Evolutionary conservation across 2,113 vertebrate species (phyloP).

Genomic region (Blennius ocellaris): DNA sequence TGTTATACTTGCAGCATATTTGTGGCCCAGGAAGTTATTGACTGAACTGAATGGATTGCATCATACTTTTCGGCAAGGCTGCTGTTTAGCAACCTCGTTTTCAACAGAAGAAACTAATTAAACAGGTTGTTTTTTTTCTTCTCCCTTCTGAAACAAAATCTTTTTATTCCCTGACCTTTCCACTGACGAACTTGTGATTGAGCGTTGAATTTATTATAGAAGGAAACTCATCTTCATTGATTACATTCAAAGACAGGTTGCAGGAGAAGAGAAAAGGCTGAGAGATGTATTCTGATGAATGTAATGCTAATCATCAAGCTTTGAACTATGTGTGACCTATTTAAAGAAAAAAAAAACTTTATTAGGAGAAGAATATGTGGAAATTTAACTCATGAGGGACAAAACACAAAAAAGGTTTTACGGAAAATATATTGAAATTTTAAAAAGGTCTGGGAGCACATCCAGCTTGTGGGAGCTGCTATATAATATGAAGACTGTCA

Average conservation of each 20-base stretch:
- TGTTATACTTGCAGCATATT: slow-evolving; percentile 67
- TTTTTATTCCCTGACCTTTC: slow-evolving; percentile 80
- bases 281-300: slow-evolving; percentile 49
- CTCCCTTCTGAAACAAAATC: slow-evolving; percentile 45
- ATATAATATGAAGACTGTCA: no score
- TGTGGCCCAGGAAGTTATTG: slow-evolving; percentile 64
- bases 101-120: slow-evolving; percentile 72
- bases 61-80: slow-evolving; percentile 49
- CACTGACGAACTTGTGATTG: slow-evolving; percentile 76
- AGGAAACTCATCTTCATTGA: slow-evolving; percentile 81
- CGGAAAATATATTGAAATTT: no score
- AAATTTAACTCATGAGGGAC: no score
- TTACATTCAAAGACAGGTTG: slow-evolving; percentile 67
- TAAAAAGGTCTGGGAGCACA: no score
- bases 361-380: no score
- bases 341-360: no score
- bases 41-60: slow-evolving; percentile 68
- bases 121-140: slow-evolving; percentile 8
- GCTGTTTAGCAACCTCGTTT: slow-evolving; percentile 48
- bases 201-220: slow-evolving; percentile 74
- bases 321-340: slow-evolving; percentile 9
- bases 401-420: no score
- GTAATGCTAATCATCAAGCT: slow-evolving; percentile 54
- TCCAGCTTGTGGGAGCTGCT: no score
- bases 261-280: slow-evolving; percentile 36